Evolutionary conservation across 2,797 vertebrate genomes (phyloP).

Genomic region (Cuniculus paca): DNA sequence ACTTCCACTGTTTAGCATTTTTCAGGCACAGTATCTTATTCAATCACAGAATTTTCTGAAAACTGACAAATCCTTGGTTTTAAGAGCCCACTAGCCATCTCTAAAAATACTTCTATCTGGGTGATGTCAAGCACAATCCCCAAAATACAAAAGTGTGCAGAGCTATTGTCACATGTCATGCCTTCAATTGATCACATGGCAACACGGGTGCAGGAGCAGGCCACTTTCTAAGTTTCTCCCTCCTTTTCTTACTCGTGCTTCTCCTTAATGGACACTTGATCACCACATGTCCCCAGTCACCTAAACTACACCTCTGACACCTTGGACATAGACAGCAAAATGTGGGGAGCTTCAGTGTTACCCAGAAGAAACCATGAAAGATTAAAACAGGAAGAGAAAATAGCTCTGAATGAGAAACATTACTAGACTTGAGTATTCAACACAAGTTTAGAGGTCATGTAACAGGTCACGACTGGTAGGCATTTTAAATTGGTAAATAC

Average conservation of each 20-base stretch:
- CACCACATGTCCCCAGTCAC: neutral
- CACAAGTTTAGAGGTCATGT: neutral
- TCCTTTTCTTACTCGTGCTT: neutral
- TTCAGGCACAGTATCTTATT: neutral
- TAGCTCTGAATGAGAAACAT: neutral
- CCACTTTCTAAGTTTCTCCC: neutral
- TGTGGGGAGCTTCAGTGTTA: neutral
- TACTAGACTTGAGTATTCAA: neutral
- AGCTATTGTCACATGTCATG: neutral
- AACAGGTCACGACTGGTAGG: neutral
- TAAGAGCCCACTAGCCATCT: neutral
- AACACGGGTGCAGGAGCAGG: neutral
- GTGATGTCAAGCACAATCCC: neutral
- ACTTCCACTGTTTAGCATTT: neutral
- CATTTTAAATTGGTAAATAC: neutral
- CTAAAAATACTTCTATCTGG: neutral
- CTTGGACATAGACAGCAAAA: neutral
- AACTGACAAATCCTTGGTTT: slow-evolving; percentile 1
- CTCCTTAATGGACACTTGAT: neutral
- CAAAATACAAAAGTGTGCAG: neutral
- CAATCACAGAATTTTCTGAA: slow-evolving; percentile 38
- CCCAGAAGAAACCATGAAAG: neutral
- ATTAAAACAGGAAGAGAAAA: slow-evolving; percentile 23
- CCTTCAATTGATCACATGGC: neutral
- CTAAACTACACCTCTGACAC: neutral